These are phyloP conservation scores for Nibea coibor DNA, from an alignment of 2,113 vertebrate genomes.

Conservation along the genomic window DNA sequence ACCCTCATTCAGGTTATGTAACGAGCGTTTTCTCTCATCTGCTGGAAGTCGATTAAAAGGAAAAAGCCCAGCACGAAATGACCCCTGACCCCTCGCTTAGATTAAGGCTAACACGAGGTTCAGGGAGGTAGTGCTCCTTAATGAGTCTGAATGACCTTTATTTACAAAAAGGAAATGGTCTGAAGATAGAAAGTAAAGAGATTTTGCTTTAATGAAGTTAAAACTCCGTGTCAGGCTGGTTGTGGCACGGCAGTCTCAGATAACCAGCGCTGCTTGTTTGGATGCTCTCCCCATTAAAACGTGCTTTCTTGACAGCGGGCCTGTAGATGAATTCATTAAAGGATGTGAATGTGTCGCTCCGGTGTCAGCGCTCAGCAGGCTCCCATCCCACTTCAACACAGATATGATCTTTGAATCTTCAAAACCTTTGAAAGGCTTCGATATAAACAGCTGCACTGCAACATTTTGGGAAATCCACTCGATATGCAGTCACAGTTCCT, in stretches of 20 bases:
- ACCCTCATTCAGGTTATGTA: constrained; percentile 21
- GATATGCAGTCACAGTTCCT: not conserved
- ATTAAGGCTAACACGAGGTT: not conserved
- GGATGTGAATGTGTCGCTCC: not conserved
- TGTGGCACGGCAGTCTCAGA: not conserved
- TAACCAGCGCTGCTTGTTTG: not conserved
- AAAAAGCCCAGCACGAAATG: not conserved
- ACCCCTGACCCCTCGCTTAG: constrained; percentile 22
- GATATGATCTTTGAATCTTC: not conserved
- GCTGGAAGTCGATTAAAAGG: constrained; percentile 2
- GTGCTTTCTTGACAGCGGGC: not conserved
- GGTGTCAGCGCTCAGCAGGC: not conserved
- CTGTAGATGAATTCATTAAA: constrained; percentile 7
- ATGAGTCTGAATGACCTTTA: constrained; percentile 19
- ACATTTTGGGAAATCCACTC: not conserved
- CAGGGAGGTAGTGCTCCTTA: not conserved
- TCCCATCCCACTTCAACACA: not conserved
- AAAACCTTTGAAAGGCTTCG: not conserved
- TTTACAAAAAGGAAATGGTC: not conserved
- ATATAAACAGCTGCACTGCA: not conserved
- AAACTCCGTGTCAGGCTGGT: not conserved
- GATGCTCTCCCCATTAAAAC: not conserved
- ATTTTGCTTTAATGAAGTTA: constrained; percentile 21
- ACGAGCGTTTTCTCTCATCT: constrained; percentile 11
- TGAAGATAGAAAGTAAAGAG: not conserved